Conservation (phyloP, 2,888 invertebrate genomes). For the Mythimna lalbum region DNA sequence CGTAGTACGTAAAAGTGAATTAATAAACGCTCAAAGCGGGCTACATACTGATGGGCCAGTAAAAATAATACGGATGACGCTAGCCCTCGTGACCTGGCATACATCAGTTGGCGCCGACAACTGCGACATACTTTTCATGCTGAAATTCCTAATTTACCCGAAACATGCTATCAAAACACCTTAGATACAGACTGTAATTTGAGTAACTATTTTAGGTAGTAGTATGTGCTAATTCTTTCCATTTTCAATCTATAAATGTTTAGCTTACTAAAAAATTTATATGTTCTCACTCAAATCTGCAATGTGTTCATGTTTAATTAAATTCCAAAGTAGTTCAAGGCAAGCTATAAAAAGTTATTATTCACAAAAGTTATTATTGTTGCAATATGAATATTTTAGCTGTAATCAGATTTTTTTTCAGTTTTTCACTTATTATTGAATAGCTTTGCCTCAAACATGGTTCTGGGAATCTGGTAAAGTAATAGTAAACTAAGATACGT, state of each 20-base stretch:
- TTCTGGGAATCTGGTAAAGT: neutral
- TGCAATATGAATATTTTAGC: conserved; percentile 30
- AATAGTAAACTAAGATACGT: no score
- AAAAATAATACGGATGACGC: conserved; percentile 83
- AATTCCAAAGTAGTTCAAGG: conserved; percentile 46
- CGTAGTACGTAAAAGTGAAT: conserved; percentile 33
- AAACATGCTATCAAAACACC: conserved; percentile 65
- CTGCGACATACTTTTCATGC: conserved; percentile 80
- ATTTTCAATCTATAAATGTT: conserved; percentile 1
- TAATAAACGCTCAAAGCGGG: conserved; percentile 65
- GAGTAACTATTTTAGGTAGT: conserved; percentile 8
- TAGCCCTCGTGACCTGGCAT: conserved; percentile 82
- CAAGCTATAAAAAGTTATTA: conserved; percentile 35
- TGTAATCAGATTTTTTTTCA: conserved; percentile 9
- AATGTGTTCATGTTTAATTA: conserved; percentile 26
- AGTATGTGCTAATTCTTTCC: conserved; percentile 1
- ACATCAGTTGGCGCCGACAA: conserved; percentile 81
- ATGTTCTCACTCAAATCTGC: conserved; percentile 18
- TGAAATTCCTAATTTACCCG: conserved; percentile 78
- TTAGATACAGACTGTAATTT: conserved; percentile 47
- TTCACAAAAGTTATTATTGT: conserved; percentile 41
- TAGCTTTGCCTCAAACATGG: neutral
- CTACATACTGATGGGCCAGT: conserved; percentile 75
- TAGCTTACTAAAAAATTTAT: conserved; percentile 2
- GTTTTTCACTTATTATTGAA: neutral